These are phyloP conservation scores for Pangasianodon gigas DNA, from an alignment of 2,113 vertebrate genomes.

Conservation along the genomic window DNA sequence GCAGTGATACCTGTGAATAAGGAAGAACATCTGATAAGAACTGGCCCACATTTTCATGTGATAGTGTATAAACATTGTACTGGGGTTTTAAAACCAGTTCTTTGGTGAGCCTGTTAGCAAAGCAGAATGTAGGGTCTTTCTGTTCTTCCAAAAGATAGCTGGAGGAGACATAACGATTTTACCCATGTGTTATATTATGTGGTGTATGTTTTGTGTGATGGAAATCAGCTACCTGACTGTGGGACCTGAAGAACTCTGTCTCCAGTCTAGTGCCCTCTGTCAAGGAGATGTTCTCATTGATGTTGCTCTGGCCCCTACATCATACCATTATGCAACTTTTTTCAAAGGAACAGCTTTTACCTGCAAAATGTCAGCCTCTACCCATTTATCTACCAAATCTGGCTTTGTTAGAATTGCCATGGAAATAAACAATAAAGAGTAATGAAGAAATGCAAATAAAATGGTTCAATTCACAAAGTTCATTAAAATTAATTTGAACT, in stretches of 20 bases:
- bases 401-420: conserved; percentile 81
- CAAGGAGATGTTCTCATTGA: conserved; percentile 60
- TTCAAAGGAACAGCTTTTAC: conserved; percentile 60
- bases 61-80: neutral
- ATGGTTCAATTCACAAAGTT: neutral
- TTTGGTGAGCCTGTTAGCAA: neutral
- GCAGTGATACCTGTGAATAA: conserved; percentile 35
- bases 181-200: neutral
- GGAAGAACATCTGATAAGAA: neutral
- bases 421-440: neutral
- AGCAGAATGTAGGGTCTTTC: neutral
- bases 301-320: conserved; percentile 75
- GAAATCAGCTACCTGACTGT: conserved; percentile 17
- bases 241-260: conserved; percentile 8
- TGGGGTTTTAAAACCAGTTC: neutral
- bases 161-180: neutral
- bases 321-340: conserved; percentile 42
- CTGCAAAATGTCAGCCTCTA: conserved; percentile 64
- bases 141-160: neutral
- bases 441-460: neutral
- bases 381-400: conserved; percentile 75
- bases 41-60: neutral
- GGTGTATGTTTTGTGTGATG: neutral
- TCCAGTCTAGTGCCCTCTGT: conserved; percentile 68
- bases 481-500: neutral